These are phyloP conservation scores for Trichogramma evanescens DNA, from an alignment of 2,888 invertebrate genomes.

Conservation along the genomic window DNA sequence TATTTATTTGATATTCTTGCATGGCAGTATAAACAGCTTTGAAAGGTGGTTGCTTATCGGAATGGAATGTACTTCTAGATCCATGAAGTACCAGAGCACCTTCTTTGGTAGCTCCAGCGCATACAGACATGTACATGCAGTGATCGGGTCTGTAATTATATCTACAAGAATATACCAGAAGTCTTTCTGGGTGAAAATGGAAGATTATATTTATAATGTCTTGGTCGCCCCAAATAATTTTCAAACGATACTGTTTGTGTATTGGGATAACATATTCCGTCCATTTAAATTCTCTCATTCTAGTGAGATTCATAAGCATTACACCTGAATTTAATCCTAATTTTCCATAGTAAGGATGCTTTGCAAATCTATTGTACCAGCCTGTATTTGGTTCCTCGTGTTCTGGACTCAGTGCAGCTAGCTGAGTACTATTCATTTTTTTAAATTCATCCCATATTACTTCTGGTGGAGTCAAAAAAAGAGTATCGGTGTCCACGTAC, in stretches of 20 bases:
- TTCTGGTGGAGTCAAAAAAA: conserved; percentile 78
- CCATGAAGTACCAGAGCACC: conserved; percentile 86
- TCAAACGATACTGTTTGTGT: conserved; percentile 73
- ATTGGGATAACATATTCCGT: conserved; percentile 75
- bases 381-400: conserved; percentile 88
- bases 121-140: conserved; percentile 90
- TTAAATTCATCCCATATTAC: conserved; percentile 77
- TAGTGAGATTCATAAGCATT: conserved; percentile 93
- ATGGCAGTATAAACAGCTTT: conserved; percentile 62
- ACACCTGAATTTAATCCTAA: conserved; percentile 92
- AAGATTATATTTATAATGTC: conserved; percentile 90
- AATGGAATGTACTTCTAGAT: conserved; percentile 79
- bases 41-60: conserved; percentile 79
- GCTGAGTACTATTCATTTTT: conserved; percentile 75
- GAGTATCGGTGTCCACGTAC: conserved; percentile 87
- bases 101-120: conserved; percentile 60
- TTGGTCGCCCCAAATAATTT: conserved; percentile 97
- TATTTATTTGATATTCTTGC: conserved; percentile 62
- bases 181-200: conserved; percentile 73
- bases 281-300: conserved; percentile 84
- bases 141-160: conserved; percentile 93
- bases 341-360: conserved; percentile 88
- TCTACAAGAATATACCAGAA: conserved; percentile 74
- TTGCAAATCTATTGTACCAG: conserved; percentile 93
- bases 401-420: conserved; percentile 82